Conservation (phyloP, 2,797 vertebrate genomes). For the Molossus alvarezi region DNA sequence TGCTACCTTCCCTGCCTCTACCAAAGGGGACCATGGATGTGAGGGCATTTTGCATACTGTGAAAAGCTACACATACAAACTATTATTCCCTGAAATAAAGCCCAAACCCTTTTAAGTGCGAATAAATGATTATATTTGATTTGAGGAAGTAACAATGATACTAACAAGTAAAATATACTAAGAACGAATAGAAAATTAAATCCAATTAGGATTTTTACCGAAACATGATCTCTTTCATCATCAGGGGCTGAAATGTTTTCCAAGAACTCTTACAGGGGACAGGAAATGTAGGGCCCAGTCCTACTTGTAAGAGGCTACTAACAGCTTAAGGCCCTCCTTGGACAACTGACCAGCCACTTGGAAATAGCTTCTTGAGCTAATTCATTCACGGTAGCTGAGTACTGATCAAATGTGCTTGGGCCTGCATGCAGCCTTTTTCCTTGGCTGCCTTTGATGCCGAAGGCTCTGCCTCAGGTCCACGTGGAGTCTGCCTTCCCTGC, state of each 20-base stretch:
- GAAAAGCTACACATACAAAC: background rate
- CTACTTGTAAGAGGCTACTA: background rate
- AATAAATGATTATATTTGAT: background rate
- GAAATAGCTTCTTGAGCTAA: background rate
- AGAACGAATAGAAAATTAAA: constrained; percentile 23
- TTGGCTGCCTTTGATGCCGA: background rate
- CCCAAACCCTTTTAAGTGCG: background rate
- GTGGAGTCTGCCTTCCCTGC: background rate
- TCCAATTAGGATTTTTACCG: background rate
- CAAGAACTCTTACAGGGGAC: background rate
- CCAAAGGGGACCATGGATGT: background rate
- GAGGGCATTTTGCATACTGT: background rate
- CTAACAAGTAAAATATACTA: constrained; percentile 17
- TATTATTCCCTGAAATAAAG: background rate
- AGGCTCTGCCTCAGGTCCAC: background rate
- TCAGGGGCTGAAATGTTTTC: background rate
- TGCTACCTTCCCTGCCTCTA: background rate
- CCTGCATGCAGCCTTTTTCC: background rate
- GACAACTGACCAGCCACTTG: background rate
- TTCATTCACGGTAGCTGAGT: background rate
- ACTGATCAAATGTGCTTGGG: background rate
- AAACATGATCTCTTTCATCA: background rate
- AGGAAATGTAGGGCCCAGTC: background rate
- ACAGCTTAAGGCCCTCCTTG: background rate
- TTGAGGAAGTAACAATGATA: background rate